A percentile compares a stretch with the other conserved stretches of the same genome.
These are phyloP conservation scores for Hermodice carunculata DNA, from an alignment of 2,888 invertebrate species.

Conservation along the genomic window DNA sequence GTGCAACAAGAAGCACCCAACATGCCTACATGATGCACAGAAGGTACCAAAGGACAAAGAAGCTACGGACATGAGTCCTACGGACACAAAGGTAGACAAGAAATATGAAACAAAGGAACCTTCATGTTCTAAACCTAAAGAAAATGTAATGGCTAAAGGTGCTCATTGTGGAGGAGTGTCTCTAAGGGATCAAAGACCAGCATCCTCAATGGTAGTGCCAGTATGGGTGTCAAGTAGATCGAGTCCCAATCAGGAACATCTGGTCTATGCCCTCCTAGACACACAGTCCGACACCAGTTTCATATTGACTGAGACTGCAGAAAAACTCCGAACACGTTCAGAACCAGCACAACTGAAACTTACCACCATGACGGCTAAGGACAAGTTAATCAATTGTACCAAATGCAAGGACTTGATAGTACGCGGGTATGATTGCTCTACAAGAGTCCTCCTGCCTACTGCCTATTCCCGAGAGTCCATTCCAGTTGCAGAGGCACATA, in stretches of 20 bases:
- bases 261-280: slow-evolving; percentile 45
- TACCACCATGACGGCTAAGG: slow-evolving; percentile 33
- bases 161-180: no score
- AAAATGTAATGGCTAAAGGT: no score
- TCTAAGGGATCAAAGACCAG: no score
- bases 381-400: slow-evolving; percentile 5
- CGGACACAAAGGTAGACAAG: no score
- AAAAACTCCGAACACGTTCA: slow-evolving; percentile 19
- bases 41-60: no score
- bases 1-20: no score
- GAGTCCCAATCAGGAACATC: slow-evolving; percentile 28
- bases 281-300: slow-evolving; percentile 38
- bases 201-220: slow-evolving; percentile 38
- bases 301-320: slow-evolving; percentile 24
- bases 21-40: no score
- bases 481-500: slow-evolving; percentile 39
- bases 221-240: slow-evolving; percentile 31
- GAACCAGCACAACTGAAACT: slow-evolving; percentile 21
- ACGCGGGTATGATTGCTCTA: slow-evolving; percentile 15
- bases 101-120: no score
- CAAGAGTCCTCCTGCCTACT: slow-evolving; percentile 32
- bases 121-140: no score
- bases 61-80: no score
- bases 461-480: slow-evolving; percentile 34
- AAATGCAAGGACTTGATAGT: slow-evolving; percentile 29